These are phyloP conservation scores for Maniola jurtina DNA, from an alignment of 1,140 invertebrate species.

Conservation along the genomic window DNA sequence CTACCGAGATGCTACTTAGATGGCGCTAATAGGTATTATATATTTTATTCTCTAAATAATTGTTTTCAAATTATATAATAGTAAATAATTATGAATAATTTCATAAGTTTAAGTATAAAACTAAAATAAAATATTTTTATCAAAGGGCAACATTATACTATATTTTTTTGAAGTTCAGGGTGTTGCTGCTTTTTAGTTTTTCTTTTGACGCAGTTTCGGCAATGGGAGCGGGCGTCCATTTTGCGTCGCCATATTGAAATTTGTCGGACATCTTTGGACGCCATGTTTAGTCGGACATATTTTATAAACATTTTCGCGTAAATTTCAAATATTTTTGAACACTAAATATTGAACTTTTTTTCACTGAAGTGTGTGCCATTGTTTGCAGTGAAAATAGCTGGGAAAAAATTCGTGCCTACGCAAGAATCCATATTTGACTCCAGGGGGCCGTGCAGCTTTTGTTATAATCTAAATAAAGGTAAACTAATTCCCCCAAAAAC, in stretches of 20 bases:
- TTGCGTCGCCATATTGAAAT: conserved; percentile 79
- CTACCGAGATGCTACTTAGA: too few relatives aligned
- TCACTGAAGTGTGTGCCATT: conserved; percentile 66
- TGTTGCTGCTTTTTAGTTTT: conserved; percentile 43
- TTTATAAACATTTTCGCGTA: conserved; percentile 80
- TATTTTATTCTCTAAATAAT: too few relatives aligned
- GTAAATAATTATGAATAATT: too few relatives aligned
- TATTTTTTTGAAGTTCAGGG: conserved; percentile 36
- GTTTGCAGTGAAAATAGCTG: conserved; percentile 54
- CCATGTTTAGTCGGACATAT: conserved; percentile 80
- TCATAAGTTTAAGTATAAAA: too few relatives aligned
- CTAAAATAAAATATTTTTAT: conserved; percentile 15
- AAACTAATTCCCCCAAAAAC: conserved; percentile 74
- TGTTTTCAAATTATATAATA: too few relatives aligned
- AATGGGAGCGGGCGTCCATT: conserved; percentile 71
- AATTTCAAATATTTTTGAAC: conserved; percentile 78
- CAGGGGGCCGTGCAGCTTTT: conserved; percentile 74
- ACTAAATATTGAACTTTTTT: conserved; percentile 75
- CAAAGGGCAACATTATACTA: conserved; percentile 45
- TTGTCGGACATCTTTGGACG: conserved; percentile 80
- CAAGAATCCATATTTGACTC: conserved; percentile 69
- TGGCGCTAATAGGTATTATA: too few relatives aligned
- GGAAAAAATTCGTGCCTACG: conserved; percentile 66
- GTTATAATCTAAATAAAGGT: conserved; percentile 78
- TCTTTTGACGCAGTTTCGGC: conserved; percentile 48